Evolutionary conservation across 92 coral and sea anemone species (phyloP), one percentile per base, ranked within the genome.

Genomic region (Ricordea florida): DNA sequence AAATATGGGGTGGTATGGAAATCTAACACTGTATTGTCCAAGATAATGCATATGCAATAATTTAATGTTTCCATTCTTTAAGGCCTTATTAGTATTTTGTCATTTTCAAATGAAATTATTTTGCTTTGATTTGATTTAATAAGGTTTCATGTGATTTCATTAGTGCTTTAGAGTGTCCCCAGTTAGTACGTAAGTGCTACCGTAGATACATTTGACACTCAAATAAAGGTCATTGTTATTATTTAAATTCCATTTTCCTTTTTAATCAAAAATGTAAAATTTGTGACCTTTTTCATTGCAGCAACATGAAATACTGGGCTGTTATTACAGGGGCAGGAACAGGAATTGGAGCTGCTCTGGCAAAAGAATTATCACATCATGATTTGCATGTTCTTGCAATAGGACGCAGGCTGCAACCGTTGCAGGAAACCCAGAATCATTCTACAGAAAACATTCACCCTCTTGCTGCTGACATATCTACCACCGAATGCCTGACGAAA

Each of bases 271-370:
- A 4, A 44, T 1, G 50, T 15, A 44, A 5, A 43, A 16, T 43
- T 43, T 1, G 26, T n/a, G 6, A 16, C 0, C 14, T 55, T 55
- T 26, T 70, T 11, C 0, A 41, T 27, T 3, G 11, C 51, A 15
- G 52, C 35, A 15, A 47, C 24, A 50, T 69, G 86, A 80, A 41
- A 40, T 44, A 25, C 38, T 80, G 86, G 86, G 80, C 86, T 1
- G 79, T 80, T 16, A 60, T 80, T n/a, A 80, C 79, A 3, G 79
- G 79, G 11, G 79, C 86, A 16, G 84, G 84, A 15, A 67, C 86
- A 14, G 86, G 86, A n/a, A 70, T 80, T 28, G 79, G 86, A 10
- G 80, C 80, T 1, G 80, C 80, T 13, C 21, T 80, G 25, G 73
- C 86, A 13, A 70, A 80, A 20, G 86, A 80, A 36, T 38, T 80